Evolutionary conservation across 1,140 invertebrate genomes (phyloP).

Genomic region (Oryzaephilus surinamensis): DNA sequence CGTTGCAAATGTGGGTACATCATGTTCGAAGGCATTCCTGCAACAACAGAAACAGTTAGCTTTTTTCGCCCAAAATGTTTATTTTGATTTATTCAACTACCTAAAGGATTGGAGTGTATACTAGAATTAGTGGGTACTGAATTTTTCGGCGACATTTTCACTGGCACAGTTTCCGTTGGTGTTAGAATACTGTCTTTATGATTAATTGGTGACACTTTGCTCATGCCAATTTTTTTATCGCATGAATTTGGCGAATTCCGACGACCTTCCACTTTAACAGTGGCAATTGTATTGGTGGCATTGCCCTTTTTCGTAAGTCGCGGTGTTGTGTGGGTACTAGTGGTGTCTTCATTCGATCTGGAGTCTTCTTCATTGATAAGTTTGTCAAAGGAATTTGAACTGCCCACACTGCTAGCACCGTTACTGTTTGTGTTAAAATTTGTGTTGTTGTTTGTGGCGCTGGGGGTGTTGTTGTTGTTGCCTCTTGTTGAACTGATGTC

Average conservation of each 20-base stretch:
- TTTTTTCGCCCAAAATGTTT: too few species aligned
- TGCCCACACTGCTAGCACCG: conserved; percentile 57
- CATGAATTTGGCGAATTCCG: conserved; percentile 48
- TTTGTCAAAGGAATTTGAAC: conserved; percentile 61
- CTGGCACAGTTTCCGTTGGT: conserved; percentile 19
- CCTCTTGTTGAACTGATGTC: conserved; percentile 56
- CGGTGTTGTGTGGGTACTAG: conserved; percentile 42
- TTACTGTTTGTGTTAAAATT: conserved; percentile 58
- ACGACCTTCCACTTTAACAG: conserved; percentile 50
- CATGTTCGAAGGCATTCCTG: conserved; percentile 32
- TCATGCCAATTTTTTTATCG: conserved; percentile 37
- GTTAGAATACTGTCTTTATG: conserved; percentile 19
- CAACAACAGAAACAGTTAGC: too few species aligned
- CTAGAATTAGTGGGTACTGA: conserved; percentile 47
- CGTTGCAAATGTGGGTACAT: conserved; percentile 46
- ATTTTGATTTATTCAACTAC: too few species aligned
- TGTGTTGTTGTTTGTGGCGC: conserved; percentile 60
- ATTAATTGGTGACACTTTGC: conserved; percentile 37
- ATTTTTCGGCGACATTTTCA: conserved; percentile 40
- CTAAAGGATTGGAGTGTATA: conserved; percentile 37
- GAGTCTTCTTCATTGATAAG: conserved; percentile 64
- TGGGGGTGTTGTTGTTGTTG: conserved; percentile 65
- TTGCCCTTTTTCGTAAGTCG: conserved; percentile 41
- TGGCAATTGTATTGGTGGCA: conserved; percentile 8
- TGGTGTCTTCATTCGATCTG: conserved; percentile 50